Base-by-base conservation (phyloP, 1,140 invertebrate species). In the Thereuonema tuberculata region DNA sequence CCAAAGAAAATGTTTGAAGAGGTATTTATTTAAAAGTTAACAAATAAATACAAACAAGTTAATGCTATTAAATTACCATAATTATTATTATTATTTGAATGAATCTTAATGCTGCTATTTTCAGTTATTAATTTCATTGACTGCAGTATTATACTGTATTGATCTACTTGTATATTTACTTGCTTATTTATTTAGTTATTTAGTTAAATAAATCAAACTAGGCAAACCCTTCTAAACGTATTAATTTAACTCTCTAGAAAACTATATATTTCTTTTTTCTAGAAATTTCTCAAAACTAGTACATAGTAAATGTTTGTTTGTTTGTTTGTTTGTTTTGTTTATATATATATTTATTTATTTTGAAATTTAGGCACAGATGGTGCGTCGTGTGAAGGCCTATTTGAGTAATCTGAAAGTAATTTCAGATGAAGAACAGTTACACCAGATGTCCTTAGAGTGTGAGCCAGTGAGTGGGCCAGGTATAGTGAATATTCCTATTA, bases 1-100 rank as follows among this genome's bases (percentile, higher is more conserved):
- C 87, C 90, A 43, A 96, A 96, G 75, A 96, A 95, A 73, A 97
- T 98, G 92, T 97, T 94, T 74, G 93, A 98, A 75, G 93, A 98
- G 72, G 79, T 81, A 66, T 63, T 70, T 31, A 23, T 58, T n/a
- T 12, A 37, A 9, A 37, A 37, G 5, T 37, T 37, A n/a, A n/a
- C n/a, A n/a, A n/a, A n/a, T n/a, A n/a, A n/a, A n/a, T n/a, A n/a
- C 9, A 14, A 50, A 24, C 48, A 50, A 14, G 17, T 2, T 1
- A 17, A 60, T 26, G 57, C 27, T 25, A 20, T 62, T 54, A 1
- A 47, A 48, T 15, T 48, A 50, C 49, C n/a, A 53, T 24, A n/a
- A 5, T 63, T 62, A 29, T 55, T 12, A 59, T 58, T 64, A 52
- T 64, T 9, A 43, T 43, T 43, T 9, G 9, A 9, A n/a, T 43